Conservation (phyloP, 1,140 invertebrate species). For the Sitophilus oryzae region DNA sequence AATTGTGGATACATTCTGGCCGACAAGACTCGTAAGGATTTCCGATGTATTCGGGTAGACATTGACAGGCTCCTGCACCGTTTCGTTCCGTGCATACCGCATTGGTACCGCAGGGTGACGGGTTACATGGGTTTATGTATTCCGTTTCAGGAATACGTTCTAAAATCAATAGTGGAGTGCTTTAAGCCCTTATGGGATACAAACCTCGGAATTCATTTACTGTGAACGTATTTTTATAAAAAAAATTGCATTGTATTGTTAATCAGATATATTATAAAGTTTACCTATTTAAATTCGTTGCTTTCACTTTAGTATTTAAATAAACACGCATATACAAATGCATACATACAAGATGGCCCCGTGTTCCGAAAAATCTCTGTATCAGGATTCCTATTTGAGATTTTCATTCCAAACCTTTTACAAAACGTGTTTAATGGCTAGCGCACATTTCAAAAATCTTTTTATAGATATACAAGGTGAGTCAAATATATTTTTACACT, state of each 20-base stretch:
- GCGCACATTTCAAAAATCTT: too few relatives aligned
- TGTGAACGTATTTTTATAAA: background rate
- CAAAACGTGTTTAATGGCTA: too few relatives aligned
- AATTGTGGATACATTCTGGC: slow-evolving; percentile 75
- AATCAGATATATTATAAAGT: background rate
- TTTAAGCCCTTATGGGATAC: too few relatives aligned
- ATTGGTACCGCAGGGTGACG: slow-evolving; percentile 76
- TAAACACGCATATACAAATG: too few relatives aligned
- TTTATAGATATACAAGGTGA: too few relatives aligned
- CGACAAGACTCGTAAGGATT: slow-evolving; percentile 69
- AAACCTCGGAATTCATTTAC: too few relatives aligned
- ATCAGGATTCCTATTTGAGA: too few relatives aligned
- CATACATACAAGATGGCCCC: too few relatives aligned
- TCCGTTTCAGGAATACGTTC: slow-evolving; percentile 37
- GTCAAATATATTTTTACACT: too few relatives aligned
- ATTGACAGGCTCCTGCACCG: slow-evolving; percentile 76
- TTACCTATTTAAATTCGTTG: background rate
- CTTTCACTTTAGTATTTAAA: background rate
- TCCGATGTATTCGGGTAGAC: slow-evolving; percentile 66
- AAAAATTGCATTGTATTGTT: background rate
- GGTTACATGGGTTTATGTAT: slow-evolving; percentile 64
- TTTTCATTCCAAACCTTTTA: too few relatives aligned
- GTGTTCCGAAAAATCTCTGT: too few relatives aligned
- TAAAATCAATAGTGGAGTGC: slow-evolving; percentile 16
- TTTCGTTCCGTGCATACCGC: slow-evolving; percentile 68